phyloP scores from a whole-genome alignment of 2,888 invertebrate genomes.

The Dysmachus trigonus region DNA sequence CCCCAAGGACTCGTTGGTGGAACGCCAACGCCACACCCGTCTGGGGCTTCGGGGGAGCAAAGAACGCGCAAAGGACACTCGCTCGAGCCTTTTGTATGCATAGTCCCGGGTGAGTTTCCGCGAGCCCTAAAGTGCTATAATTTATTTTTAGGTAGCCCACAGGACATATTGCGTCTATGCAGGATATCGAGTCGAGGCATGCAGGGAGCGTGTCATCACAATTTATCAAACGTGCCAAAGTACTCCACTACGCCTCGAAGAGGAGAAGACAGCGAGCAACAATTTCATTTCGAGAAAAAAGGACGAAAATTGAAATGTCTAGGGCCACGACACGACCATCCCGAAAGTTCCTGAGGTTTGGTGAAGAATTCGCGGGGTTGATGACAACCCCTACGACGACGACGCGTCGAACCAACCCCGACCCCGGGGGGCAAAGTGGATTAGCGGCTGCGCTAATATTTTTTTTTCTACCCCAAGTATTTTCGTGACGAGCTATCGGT shows the following conservation, averaged over 20 bases:
- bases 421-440: background rate
- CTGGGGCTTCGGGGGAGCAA: slow-evolving; percentile 4
- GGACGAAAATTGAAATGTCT: background rate
- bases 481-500: slow-evolving; percentile 21
- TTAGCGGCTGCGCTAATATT: slow-evolving; percentile 12
- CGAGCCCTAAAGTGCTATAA: background rate
- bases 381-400: background rate
- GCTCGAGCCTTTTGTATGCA: background rate
- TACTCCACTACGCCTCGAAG: background rate
- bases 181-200: background rate
- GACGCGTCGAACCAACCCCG: background rate
- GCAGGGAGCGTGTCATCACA: background rate
- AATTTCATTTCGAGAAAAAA: background rate
- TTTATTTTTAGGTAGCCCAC: background rate
- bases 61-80: background rate
- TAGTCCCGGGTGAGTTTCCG: background rate
- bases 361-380: background rate
- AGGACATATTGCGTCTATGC: background rate
- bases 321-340: background rate
- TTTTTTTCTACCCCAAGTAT: background rate
- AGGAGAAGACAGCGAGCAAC: background rate
- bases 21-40: slow-evolving; percentile 25
- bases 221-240: background rate
- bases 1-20: slow-evolving; percentile 5
- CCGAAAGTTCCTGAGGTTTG: background rate